A percentile compares a stretch with the other conserved stretches of the same genome.
Conservation (phyloP, 2,113 vertebrate species). For the Larimichthys polyactis region DNA sequence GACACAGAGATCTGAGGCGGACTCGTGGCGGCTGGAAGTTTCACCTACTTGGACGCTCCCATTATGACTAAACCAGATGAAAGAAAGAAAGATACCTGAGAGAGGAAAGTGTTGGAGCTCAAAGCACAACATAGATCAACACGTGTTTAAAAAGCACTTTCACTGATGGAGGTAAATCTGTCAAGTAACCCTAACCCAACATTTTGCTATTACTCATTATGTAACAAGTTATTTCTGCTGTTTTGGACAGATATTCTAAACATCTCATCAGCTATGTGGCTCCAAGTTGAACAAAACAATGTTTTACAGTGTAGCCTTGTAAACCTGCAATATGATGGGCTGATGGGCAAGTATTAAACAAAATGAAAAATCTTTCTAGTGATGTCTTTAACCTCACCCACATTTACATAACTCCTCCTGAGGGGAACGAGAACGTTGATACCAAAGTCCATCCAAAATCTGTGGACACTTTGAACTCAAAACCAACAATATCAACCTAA, state of each 20-base stretch:
- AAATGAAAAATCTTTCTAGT: no score
- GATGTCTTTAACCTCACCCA: not conserved
- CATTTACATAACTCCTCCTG: not conserved
- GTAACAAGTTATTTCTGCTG: not conserved
- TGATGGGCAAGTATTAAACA: no score
- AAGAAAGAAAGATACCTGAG: not conserved
- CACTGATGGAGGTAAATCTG: not conserved
- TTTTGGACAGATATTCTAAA: not conserved
- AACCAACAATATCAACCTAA: not conserved
- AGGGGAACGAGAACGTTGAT: not conserved
- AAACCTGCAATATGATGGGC: not conserved
- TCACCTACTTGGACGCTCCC: slow-evolving; percentile 35
- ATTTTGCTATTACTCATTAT: not conserved
- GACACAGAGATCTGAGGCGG: not conserved
- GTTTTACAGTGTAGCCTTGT: not conserved
- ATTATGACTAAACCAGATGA: slow-evolving; percentile 44
- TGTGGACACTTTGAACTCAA: not conserved
- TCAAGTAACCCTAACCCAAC: no score
- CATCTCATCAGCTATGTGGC: not conserved
- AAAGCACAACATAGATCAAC: not conserved
- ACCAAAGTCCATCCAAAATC: not conserved
- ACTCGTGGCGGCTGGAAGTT: not conserved
- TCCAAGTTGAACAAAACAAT: not conserved
- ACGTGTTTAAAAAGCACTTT: not conserved
- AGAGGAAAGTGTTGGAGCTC: not conserved